These are phyloP conservation scores for Centroberyx gerrardi DNA, from an alignment of 2,797 vertebrate genomes.

Conservation along the genomic window DNA sequence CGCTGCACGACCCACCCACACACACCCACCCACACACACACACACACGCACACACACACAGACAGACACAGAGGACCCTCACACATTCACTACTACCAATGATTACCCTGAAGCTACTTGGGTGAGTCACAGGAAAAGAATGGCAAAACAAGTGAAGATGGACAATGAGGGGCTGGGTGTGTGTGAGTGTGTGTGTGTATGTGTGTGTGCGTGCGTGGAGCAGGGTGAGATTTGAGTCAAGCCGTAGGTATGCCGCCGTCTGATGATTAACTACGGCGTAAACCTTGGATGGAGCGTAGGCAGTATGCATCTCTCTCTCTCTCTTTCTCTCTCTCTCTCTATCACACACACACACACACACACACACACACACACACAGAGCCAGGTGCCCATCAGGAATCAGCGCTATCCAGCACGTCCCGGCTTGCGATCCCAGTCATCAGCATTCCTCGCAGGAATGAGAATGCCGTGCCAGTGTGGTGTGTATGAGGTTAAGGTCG, in stretches of 20 bases:
- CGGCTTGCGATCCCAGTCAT: constrained; percentile 69
- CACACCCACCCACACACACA: constrained; percentile 41
- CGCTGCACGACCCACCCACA: constrained; percentile 20
- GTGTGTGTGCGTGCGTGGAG: neutral
- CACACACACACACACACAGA: constrained; percentile 39
- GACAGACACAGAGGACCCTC: constrained; percentile 25
- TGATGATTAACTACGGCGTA: constrained; percentile 75
- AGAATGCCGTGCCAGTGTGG: constrained; percentile 56
- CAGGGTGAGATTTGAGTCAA: constrained; percentile 58
- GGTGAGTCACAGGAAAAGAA: constrained; percentile 64
- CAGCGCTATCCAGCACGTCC: constrained; percentile 69
- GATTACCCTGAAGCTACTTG: constrained; percentile 41
- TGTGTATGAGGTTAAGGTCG: constrained; percentile 41
- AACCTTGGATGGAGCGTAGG: constrained; percentile 48
- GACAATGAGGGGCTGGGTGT: constrained; percentile 47
- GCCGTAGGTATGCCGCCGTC: constrained; percentile 71
- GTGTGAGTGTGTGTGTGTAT: constrained; percentile 1
- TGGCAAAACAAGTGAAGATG: constrained; percentile 49
- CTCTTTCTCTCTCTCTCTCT: neutral
- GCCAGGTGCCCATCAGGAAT: constrained; percentile 75
- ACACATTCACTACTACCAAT: constrained; percentile 40
- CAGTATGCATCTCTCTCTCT: constrained; percentile 26
- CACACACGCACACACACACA: constrained; percentile 15
- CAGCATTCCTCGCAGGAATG: constrained; percentile 72
- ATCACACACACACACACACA: constrained; percentile 34